Percentiles rank a stretch among this genome's conserved stretches.
phyloP scores from a whole-genome alignment of 2,113 vertebrate species.

The Xerus inauris region DNA sequence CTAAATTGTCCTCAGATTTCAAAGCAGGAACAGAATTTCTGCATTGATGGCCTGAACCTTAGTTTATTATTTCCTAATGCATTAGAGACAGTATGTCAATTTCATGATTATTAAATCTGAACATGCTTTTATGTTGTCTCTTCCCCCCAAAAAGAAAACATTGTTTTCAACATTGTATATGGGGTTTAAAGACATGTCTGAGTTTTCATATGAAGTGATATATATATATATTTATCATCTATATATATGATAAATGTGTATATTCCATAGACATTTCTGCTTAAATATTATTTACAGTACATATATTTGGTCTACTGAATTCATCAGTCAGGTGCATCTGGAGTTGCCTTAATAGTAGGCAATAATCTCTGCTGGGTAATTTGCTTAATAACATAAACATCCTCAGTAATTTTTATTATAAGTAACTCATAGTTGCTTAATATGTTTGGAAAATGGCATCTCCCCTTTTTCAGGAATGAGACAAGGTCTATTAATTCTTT shows the following conservation, averaged over 20 bases:
- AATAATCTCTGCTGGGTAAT: not conserved
- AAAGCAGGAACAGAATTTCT: conserved; percentile 31
- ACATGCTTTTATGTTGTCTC: not conserved
- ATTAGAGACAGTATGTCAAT: not conserved
- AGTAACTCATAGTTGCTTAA: conserved; percentile 26
- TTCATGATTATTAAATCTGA: conserved; percentile 50
- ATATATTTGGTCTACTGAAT: not conserved
- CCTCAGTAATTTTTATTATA: not conserved
- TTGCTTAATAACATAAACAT: conserved; percentile 13
- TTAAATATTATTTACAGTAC: not conserved
- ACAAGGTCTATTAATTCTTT: not conserved
- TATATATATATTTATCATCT: no score
- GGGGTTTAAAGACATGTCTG: not conserved
- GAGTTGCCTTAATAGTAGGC: not conserved
- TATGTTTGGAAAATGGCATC: conserved; percentile 1
- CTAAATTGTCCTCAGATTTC: not conserved
- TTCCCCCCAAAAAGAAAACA: not conserved
- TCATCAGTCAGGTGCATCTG: not conserved
- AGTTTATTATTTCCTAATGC: not conserved
- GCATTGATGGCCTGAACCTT: not conserved
- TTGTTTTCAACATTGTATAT: conserved; percentile 10
- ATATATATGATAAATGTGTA: not conserved
- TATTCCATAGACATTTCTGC: not conserved
- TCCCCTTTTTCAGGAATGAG: not conserved
- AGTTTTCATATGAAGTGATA: not conserved